Conservation (phyloP, 2,797 vertebrate genomes). For the Alectoris magna region DNA sequence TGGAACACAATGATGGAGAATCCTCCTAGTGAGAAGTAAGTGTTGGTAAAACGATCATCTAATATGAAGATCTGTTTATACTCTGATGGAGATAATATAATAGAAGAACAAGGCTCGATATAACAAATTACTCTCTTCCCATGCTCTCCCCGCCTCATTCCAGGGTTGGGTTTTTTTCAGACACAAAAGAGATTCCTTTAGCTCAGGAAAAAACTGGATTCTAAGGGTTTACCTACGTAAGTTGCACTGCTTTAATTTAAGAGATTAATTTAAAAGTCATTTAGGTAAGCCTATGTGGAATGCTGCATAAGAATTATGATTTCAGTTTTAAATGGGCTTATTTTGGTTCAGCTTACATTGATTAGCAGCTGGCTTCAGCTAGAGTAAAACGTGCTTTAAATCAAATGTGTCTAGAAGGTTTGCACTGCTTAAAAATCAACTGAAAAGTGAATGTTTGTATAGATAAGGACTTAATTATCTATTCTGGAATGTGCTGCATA, state of each 20-base stretch:
- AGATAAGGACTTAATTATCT: slow-evolving; percentile 61
- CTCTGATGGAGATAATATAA: slow-evolving; percentile 12
- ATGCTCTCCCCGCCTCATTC: background rate
- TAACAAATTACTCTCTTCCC: background rate
- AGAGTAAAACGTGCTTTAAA: slow-evolving; percentile 49
- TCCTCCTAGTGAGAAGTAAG: slow-evolving; percentile 38
- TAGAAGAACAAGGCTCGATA: slow-evolving; percentile 9
- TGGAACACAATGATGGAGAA: slow-evolving; percentile 50
- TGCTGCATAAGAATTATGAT: slow-evolving; percentile 1
- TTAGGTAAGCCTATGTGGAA: slow-evolving; percentile 34
- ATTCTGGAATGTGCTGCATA: slow-evolving; percentile 21
- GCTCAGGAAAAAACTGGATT: slow-evolving; percentile 6
- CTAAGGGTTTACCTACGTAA: background rate
- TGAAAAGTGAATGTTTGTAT: slow-evolving; percentile 51
- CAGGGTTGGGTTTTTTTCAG: background rate
- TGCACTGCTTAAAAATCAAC: slow-evolving; percentile 57
- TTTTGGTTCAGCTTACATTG: slow-evolving; percentile 52
- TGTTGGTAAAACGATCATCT: slow-evolving; percentile 42
- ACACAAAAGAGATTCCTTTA: slow-evolving; percentile 16
- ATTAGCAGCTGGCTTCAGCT: slow-evolving; percentile 62
- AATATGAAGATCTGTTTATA: slow-evolving; percentile 46
- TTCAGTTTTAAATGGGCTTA: slow-evolving; percentile 41
- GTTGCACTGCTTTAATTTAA: slow-evolving; percentile 31
- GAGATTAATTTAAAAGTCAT: slow-evolving; percentile 36
- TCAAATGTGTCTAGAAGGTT: slow-evolving; percentile 55